A percentile compares a stretch with the other conserved stretches of the same genome.
Evolutionary conservation across 2,113 vertebrate species (phyloP).

Genomic region (Synodontis membranacea): DNA sequence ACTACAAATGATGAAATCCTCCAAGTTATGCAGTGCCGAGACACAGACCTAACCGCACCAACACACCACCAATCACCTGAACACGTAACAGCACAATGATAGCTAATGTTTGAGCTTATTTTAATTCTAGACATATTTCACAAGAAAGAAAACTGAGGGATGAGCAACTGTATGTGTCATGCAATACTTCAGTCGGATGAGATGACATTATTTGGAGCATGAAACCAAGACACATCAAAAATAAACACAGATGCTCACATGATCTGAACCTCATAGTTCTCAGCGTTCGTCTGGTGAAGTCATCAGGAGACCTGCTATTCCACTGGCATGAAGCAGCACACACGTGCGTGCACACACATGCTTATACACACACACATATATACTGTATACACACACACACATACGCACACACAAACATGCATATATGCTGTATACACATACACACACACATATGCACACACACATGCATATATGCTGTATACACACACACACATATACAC

Average conservation of each 20-base stretch:
- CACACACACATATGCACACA: constrained; percentile 44
- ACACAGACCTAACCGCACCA: background rate
- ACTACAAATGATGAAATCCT: background rate
- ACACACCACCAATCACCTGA: background rate
- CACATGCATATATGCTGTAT: too few species aligned
- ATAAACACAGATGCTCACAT: constrained; percentile 6
- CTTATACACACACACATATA: constrained; percentile 49
- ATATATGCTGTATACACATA: too few species aligned
- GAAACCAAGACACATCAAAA: constrained; percentile 12
- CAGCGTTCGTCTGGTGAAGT: constrained; percentile 69
- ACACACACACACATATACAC: constrained; percentile 45
- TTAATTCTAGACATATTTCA: background rate
- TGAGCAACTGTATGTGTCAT: too few species aligned
- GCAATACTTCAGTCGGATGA: background rate
- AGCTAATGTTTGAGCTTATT: background rate
- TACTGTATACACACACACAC: constrained; percentile 33
- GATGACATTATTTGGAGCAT: constrained; percentile 12
- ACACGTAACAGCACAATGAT: background rate
- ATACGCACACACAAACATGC: constrained; percentile 3
- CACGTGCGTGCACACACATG: constrained; percentile 68
- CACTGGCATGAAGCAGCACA: constrained; percentile 51
- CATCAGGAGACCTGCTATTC: constrained; percentile 63
- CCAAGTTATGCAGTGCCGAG: background rate
- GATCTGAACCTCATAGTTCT: constrained; percentile 51
- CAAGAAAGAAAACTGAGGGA: background rate